Evolutionary conservation across 2,888 invertebrate genomes (phyloP), one percentile per base, ranked within the genome.

Genomic region (Leptarthrus brevirostris): DNA sequence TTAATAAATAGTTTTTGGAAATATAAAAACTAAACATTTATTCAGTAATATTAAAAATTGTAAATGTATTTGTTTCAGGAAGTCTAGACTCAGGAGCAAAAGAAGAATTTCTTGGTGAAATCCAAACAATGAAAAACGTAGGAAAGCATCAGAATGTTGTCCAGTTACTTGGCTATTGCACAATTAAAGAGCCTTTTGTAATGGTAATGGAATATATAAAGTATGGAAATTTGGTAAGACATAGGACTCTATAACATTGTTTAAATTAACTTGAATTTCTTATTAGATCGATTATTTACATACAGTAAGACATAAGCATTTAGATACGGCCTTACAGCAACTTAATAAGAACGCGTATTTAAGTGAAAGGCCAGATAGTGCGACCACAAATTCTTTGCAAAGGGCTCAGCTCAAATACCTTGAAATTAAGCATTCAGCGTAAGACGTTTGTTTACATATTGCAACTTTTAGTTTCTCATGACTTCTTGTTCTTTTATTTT

Each of bases 201-300:
- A 91, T 94, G 77, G 86, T 95, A 6, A 88, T 95, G 84, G 94
- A 95, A 81, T 93, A 91, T 80, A 91, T 93, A 10, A 90, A 93
- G 0, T 89, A 91, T 76, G 94, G 94, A 0, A 93, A 93, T 80
- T 85, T 95, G 72, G 89, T 91, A 61, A 74, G 77, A 49, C 54
- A 8, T 1, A 2, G 22, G 1, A 22, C 16, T 52, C 6, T 30
- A 64, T 5, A 22, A 24, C 14, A 26, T 16, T 4, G 3, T 8
- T 14, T 36, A 36, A 64, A n/a, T 22, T 22, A n/a, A n/a, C n/a
- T 14, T 40, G 20, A n/a, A 22, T 22, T 1, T 20, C 22, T 24
- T 12, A 22, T 22, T 34, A 78, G 78, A 56, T 78, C 1, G 54
- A 78, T 54, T 78, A 78, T 74, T 64, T 78, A 8, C 58, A 77